Percentiles rank a stretch among this genome's conserved stretches.
phyloP scores from a whole-genome alignment of 2,888 invertebrate genomes.

The Eucera pruinosa region DNA sequence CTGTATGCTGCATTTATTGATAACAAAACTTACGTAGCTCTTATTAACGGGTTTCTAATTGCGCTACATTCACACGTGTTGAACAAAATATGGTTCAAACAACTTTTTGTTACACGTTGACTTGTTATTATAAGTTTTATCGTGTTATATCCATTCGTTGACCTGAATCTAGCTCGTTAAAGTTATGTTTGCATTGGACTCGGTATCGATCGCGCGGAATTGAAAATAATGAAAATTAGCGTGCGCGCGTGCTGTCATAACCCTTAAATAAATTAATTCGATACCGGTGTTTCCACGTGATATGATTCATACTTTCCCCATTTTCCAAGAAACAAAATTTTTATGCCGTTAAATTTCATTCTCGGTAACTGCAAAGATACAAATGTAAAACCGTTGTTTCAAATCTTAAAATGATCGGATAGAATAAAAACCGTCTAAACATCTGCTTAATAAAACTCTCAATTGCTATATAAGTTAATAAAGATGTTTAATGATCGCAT shows the following conservation, averaged over 20 bases:
- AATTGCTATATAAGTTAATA: too few relatives aligned
- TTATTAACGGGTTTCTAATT: too few relatives aligned
- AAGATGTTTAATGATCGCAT: too few relatives aligned
- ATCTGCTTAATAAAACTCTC: too few relatives aligned
- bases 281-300: not conserved
- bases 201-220: constrained; percentile 53
- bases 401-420: too few relatives aligned
- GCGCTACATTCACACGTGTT: too few relatives aligned
- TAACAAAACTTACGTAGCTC: too few relatives aligned
- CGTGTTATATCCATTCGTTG: constrained; percentile 55
- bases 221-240: constrained; percentile 61
- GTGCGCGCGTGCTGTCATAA: constrained; percentile 12
- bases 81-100: not conserved
- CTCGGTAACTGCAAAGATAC: too few relatives aligned
- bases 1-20: too few relatives aligned
- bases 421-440: too few relatives aligned
- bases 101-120: constrained; percentile 8
- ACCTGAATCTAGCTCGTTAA: constrained; percentile 54
- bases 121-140: constrained; percentile 41
- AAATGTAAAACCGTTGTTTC: not conserved
- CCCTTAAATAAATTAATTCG: constrained; percentile 9
- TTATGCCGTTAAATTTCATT: not conserved
- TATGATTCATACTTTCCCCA: not conserved
- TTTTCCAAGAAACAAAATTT: not conserved
- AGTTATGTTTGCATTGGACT: constrained; percentile 31